A percentile compares a stretch with the other conserved stretches of the same genome.
Evolutionary conservation across 2,888 invertebrate species (phyloP).

Genomic region (Diarsia rubi): DNA sequence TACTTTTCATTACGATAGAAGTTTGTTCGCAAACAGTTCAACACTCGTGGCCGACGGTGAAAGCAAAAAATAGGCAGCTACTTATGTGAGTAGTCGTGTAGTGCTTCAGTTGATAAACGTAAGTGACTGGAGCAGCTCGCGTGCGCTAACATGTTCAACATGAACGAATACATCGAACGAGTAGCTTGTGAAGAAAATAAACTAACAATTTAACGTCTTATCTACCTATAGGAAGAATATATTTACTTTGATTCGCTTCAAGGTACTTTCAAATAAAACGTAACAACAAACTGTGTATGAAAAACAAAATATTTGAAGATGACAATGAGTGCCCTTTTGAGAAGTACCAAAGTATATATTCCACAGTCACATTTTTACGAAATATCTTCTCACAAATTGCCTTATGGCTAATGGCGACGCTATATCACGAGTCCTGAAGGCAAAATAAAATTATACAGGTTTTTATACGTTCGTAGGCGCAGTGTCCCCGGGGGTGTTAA

Average conservation of each 20-base stretch:
- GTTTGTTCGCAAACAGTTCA: slow-evolving; percentile 86
- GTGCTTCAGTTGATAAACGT: slow-evolving; percentile 60
- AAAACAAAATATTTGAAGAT: neutral
- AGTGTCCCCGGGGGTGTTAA: slow-evolving; percentile 67
- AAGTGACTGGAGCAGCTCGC: slow-evolving; percentile 47
- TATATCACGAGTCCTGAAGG: slow-evolving; percentile 70
- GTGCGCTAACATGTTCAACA: slow-evolving; percentile 44
- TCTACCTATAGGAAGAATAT: neutral
- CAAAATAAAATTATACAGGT: slow-evolving; percentile 75
- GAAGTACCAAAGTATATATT: slow-evolving; percentile 20
- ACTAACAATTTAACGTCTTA: slow-evolving; percentile 47
- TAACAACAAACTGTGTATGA: neutral
- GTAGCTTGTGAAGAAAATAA: slow-evolving; percentile 26
- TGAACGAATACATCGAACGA: slow-evolving; percentile 9
- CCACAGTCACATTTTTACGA: slow-evolving; percentile 63
- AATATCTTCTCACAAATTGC: slow-evolving; percentile 66
- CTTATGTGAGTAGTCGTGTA: slow-evolving; percentile 44
- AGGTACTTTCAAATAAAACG: neutral
- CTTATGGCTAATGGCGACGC: slow-evolving; percentile 69
- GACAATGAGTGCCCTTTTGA: slow-evolving; percentile 7
- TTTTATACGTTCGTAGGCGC: slow-evolving; percentile 71
- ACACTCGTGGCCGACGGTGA: slow-evolving; percentile 71
- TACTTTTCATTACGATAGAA: slow-evolving; percentile 88
- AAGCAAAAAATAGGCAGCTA: slow-evolving; percentile 63
- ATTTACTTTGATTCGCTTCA: slow-evolving; percentile 2